Evolutionary conservation across 2,888 invertebrate genomes (phyloP).

Genomic region (Psylliodes chrysocephalus): DNA sequence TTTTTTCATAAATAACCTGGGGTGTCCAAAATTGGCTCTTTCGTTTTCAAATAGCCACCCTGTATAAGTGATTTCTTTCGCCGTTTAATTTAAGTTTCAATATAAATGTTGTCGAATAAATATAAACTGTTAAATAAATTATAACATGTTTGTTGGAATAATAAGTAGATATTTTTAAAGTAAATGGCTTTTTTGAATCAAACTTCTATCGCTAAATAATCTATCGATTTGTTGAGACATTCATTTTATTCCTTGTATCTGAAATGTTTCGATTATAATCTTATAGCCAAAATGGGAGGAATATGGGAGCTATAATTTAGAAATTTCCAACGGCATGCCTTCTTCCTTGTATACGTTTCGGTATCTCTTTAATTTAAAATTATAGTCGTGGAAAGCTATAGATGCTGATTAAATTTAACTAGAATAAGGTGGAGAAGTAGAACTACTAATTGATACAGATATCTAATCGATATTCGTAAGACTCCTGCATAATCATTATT

Average conservation of each 20-base stretch:
- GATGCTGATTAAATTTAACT: conserved; percentile 12
- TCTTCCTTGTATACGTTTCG: conserved; percentile 9
- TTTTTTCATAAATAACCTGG: too few species aligned
- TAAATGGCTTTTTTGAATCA: too few species aligned
- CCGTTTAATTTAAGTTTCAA: too few species aligned
- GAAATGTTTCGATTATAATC: background rate
- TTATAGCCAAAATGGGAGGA: conserved; percentile 7
- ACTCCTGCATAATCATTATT: background rate
- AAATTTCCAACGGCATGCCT: conserved; percentile 7
- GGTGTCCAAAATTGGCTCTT: too few species aligned
- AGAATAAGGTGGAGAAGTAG: conserved; percentile 14
- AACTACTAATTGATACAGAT: conserved; percentile 16
- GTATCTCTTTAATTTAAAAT: conserved; percentile 18
- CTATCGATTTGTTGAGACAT: too few species aligned
- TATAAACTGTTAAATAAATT: too few species aligned
- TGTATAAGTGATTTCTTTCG: too few species aligned
- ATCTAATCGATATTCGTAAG: conserved; percentile 19
- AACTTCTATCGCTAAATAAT: too few species aligned
- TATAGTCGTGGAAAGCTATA: conserved; percentile 21
- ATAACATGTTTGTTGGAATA: too few species aligned
- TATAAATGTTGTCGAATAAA: too few species aligned
- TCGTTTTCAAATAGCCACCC: too few species aligned
- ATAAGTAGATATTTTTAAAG: too few species aligned
- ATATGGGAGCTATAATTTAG: conserved; percentile 8
- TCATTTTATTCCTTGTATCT: conserved; percentile 12